Base-by-base conservation (phyloP, 30 jellyfish, hydroid and myxozoan species). In the Aurelia sp. region DNA sequence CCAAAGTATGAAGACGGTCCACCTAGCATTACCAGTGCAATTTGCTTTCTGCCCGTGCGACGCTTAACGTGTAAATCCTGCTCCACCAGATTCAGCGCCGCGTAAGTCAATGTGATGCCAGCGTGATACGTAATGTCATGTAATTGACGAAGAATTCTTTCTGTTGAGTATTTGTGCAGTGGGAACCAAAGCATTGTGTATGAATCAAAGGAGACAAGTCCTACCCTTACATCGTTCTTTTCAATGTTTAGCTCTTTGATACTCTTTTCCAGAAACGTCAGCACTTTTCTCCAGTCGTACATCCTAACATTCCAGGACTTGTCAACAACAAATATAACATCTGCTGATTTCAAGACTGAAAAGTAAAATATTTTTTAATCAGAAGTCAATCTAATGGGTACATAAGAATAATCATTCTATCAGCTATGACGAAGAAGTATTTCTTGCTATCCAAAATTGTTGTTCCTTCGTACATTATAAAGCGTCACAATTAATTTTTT, bases 251-350 rank as follows among this genome's bases (percentile, higher is more conserved):
- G 65, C 17, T 55, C 24, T 35, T 19, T 17, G 47, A 51, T 63
- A 22, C 63, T 59, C 15, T 21, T 21, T 17, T 31, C 33, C 13
- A 79, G 68, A 63, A 79, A 79, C 21, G 2, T 18, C 30, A 21
- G 38, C 47, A 64, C 81, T 13, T 62, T 79, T 17, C 66, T 63
- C 90, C 90, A 79, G 52, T 79, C 65, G 11, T 33, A 16, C 48
- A 41, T 18, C 2, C 90, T 84, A 41, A 79, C 41, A 84, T 84
- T 79, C 44, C 90, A 27, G 24, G 90, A 79, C 6, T 84, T n/a
- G 38, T 79, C 90, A 85, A 79, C 31, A 17, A 62, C 68, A 70
- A 79, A 60, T 13, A 79, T 59, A 47, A 79, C 53, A 41, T 79
- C 90, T 19, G 81, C 24, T 18, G 67, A 31, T 17, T 64, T n/a